Base-by-base conservation (phyloP, 2,888 invertebrate species). In the Eupithecia pulchellata region DNA sequence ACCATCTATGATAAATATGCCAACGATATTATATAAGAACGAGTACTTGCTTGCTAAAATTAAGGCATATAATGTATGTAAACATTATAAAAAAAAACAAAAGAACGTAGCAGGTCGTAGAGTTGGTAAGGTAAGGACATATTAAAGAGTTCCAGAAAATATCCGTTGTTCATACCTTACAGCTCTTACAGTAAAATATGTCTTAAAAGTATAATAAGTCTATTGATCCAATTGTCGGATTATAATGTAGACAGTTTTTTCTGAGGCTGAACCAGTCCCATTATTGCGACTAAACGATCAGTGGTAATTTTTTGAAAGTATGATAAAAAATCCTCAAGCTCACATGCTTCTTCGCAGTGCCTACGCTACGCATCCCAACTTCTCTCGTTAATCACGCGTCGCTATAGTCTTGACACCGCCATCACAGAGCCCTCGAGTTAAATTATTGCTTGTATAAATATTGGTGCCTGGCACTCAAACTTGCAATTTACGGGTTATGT, bases 351-450 rank as follows among this genome's bases (percentile, higher is more conserved):
- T 69, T 73, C 55, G 42, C 39, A 65, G 61, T 69, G 61, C 69
- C 14, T 32, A 20, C 27, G 55, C 42, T 20, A 20, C 27, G 55
- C 42, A 11, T 27, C 13, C 13, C 47, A 73, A 73, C 60, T 73
- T 73, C 65, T 42, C 73, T 81, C 83, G 73, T 85, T 82, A 81
- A 83, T 85, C 85, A 84, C 77, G 66, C 75, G 79, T 67, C 57
- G 64, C 77, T 76, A 77, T 73, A 65, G 73, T 72, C 76, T 75
- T 79, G 79, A 79, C 81, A 79, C 74, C 75, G 42, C 73, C 74
- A 74, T 64, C 71, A 67, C 68, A 71, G 71, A 77, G 78, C 74
- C 74, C 74, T 78, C 75, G 68, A 68, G 68, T 70, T 73, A 81
- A 77, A 82, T 81, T 77, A 75, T 78, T 74, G 74, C 82, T 67